phyloP scores from a whole-genome alignment of 2,113 vertebrate genomes.

The Lophius piscatorius region DNA sequence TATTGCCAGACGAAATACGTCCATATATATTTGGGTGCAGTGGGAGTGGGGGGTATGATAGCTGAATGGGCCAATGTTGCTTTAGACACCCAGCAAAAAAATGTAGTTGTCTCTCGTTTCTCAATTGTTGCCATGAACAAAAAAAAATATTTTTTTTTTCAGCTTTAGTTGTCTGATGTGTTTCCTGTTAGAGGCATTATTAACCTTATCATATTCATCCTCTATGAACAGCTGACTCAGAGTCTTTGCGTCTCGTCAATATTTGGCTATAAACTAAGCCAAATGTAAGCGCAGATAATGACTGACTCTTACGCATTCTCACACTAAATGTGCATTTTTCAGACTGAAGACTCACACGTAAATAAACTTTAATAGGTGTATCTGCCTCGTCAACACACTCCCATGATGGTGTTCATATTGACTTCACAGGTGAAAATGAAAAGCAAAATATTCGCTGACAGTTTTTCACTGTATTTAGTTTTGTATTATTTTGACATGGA shows the following conservation, averaged over 20 bases:
- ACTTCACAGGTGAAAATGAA: no score
- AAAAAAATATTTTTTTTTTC: not conserved
- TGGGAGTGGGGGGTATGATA: conserved; percentile 37
- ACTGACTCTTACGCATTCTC: no score
- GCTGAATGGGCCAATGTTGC: conserved; percentile 37
- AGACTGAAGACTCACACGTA: no score
- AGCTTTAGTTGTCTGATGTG: not conserved
- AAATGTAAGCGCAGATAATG: no score
- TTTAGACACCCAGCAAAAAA: conserved; percentile 34
- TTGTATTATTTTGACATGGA: no score
- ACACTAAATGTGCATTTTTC: no score
- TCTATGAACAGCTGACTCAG: not conserved
- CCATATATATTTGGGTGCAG: conserved; percentile 25
- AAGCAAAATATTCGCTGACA: no score
- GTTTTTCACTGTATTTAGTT: no score
- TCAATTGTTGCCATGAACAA: conserved; percentile 30
- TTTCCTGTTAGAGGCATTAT: no score
- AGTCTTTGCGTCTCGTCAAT: conserved; percentile 17
- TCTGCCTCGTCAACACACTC: no score
- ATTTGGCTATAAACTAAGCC: conserved; percentile 13
- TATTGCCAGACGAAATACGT: conserved; percentile 52
- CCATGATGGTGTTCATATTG: no score
- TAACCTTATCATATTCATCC: not conserved
- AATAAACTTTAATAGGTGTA: no score
- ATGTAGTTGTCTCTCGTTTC: conserved; percentile 30